Evolutionary conservation across 2,888 invertebrate genomes (phyloP).

Genomic region (Troides aeacus): DNA sequence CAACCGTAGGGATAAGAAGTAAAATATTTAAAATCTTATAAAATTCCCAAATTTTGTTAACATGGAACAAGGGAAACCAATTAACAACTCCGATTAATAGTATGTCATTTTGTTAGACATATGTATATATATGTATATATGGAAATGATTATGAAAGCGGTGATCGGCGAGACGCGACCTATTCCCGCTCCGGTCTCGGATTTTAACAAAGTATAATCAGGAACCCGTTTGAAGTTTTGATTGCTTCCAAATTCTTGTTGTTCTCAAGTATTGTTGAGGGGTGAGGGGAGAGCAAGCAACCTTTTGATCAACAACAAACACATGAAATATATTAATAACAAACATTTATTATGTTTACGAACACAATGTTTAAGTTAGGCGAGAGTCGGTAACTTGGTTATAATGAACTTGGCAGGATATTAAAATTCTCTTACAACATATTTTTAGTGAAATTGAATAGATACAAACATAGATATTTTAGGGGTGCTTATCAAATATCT

Average conservation of each 20-base stretch:
- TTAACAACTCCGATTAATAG: too few species aligned
- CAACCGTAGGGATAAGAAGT: too few species aligned
- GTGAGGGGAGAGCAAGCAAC: constrained; percentile 29
- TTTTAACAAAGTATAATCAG: constrained; percentile 32
- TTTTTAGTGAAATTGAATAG: too few species aligned
- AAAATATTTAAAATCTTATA: too few species aligned
- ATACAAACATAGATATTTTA: too few species aligned
- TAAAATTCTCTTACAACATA: constrained; percentile 11
- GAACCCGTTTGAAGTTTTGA: constrained; percentile 36
- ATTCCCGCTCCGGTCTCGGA: constrained; percentile 22
- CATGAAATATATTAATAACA: constrained; percentile 32
- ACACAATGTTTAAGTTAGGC: constrained; percentile 12
- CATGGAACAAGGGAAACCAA: too few species aligned
- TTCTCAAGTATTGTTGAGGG: constrained; percentile 14
- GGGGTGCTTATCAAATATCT: too few species aligned
- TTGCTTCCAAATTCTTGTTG: constrained; percentile 39
- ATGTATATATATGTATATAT: too few species aligned
- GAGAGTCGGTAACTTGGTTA: constrained; percentile 12
- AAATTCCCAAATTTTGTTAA: too few species aligned
- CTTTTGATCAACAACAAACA: constrained; percentile 35
- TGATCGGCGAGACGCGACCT: constrained; percentile 14
- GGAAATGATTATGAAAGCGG: neutral
- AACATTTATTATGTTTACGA: constrained; percentile 30
- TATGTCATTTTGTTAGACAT: too few species aligned
- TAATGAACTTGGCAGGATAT: constrained; percentile 17